Evolutionary conservation across 2,113 vertebrate species (phyloP), one percentile per base, ranked within the genome.

Genomic region (Spilogale gracilis): DNA sequence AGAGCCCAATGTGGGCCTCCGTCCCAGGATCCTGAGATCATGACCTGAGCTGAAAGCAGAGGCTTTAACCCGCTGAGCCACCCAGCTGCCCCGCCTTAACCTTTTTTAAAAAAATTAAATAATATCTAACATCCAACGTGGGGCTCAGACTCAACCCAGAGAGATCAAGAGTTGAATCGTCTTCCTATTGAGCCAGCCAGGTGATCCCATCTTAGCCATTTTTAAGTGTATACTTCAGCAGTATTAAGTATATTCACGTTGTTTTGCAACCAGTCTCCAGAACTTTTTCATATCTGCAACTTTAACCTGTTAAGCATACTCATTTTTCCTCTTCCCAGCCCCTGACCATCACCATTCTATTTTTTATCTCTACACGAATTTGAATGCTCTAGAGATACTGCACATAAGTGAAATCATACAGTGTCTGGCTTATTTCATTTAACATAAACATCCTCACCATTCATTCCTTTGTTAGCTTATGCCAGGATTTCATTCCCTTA

Each of bases 201-300:
- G 3, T 9, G 13, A 25, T 7, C 14, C 27, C 9, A 11, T 88
- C 12, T 81, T 91, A 76, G 85, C 20, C 9, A 69, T 89, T 94
- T 95, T 92, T 63, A 88, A 81, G 10, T 65, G 3, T 95, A 5
- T 2, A 63, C 45, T 89, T 95, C 6, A 60, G 25, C 82, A n/a
- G 7, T 74, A 6, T 43, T 90, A 83, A 67, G 13, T 73, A 30
- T 69, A 73, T 92, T 92, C 8, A 87, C 38, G 78, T 18, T 91
- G 12, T 78, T 91, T 43, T 92, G 12, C 23, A 87, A 5, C 7
- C 52, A 91, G 3, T 73, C 43, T 84, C 69, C 38, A 65, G 54
- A 79, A 85, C 45, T 85, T 96, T 83, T 86, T 94, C 17, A 65
- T 94, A 60, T 85, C 56, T 96, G 58, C 87, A 96, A 85, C 69